phyloP scores from a whole-genome alignment of 2,797 vertebrate genomes.

The Cephalopachus bancanus region DNA sequence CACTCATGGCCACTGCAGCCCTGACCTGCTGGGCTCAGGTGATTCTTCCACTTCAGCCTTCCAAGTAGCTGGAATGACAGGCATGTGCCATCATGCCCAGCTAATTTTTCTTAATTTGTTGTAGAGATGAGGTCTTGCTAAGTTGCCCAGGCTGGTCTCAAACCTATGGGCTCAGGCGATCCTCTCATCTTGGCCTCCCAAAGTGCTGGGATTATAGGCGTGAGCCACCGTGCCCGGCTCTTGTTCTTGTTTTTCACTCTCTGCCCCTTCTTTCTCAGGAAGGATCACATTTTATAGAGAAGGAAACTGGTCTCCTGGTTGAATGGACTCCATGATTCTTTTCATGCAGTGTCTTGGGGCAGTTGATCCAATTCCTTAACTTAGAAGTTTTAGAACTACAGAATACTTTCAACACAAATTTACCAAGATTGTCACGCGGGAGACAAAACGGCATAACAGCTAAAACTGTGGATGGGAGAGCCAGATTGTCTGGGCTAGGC shows the following conservation, averaged over 20 bases:
- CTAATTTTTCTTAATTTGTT: background rate
- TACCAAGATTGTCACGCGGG: background rate
- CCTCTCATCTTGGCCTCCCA: too few species aligned
- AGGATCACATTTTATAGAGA: background rate
- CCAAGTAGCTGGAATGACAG: too few species aligned
- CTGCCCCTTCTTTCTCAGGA: background rate
- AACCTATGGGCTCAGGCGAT: too few species aligned
- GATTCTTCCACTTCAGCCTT: too few species aligned
- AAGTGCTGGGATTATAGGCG: too few species aligned
- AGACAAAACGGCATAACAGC: background rate
- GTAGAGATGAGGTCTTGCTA: too few species aligned
- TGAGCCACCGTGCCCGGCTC: background rate
- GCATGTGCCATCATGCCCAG: too few species aligned
- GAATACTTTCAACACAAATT: background rate
- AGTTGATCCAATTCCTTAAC: background rate
- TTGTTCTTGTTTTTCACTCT: background rate
- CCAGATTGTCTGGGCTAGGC: background rate
- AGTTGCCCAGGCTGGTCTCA: too few species aligned
- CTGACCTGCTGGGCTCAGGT: too few species aligned
- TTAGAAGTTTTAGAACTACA: conserved; percentile 1
- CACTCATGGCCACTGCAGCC: too few species aligned
- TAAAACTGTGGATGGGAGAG: background rate
- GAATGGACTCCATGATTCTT: background rate
- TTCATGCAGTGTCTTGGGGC: background rate
- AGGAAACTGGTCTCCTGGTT: background rate